These are phyloP conservation scores for Aphodius sticticus DNA, from an alignment of 2,888 invertebrate species.

Conservation along the genomic window DNA sequence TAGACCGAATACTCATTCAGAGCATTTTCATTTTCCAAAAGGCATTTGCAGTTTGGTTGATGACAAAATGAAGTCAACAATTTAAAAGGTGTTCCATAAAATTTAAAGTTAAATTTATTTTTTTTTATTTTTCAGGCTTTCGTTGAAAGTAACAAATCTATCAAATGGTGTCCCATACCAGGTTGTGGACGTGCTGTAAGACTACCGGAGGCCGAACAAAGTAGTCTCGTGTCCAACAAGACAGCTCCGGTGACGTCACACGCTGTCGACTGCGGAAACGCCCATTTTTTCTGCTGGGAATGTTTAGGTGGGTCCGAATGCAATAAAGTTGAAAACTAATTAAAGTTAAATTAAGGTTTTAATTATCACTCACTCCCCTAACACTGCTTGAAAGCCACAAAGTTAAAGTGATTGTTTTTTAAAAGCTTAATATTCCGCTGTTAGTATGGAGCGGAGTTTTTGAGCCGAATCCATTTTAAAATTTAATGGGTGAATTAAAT, in stretches of 20 bases:
- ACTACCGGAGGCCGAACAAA: constrained; percentile 66
- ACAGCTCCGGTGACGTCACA: constrained; percentile 62
- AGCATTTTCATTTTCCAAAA: too few species aligned
- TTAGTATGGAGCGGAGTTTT: not conserved
- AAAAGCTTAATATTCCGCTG: not conserved
- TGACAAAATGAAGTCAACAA: too few species aligned
- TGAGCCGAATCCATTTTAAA: not conserved
- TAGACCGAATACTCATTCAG: too few species aligned
- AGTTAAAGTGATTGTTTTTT: not conserved
- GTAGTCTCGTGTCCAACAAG: constrained; percentile 49
- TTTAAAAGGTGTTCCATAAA: too few species aligned
- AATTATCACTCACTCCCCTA: not conserved
- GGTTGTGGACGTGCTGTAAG: constrained; percentile 73
- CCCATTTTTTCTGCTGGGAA: constrained; percentile 76
- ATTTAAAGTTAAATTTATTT: too few species aligned
- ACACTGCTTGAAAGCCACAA: not conserved
- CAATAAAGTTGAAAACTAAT: not conserved
- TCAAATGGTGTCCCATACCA: constrained; percentile 76
- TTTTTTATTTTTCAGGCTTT: constrained; percentile 63
- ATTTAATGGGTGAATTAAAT: not conserved
- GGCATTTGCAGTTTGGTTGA: too few species aligned
- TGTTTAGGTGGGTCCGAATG: constrained; percentile 54
- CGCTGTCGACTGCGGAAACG: constrained; percentile 75
- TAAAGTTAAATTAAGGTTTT: not conserved
- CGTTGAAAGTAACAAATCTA: constrained; percentile 73